phyloP scores from a whole-genome alignment of 1,140 invertebrate species.

The Anoplophora glabripennis region DNA sequence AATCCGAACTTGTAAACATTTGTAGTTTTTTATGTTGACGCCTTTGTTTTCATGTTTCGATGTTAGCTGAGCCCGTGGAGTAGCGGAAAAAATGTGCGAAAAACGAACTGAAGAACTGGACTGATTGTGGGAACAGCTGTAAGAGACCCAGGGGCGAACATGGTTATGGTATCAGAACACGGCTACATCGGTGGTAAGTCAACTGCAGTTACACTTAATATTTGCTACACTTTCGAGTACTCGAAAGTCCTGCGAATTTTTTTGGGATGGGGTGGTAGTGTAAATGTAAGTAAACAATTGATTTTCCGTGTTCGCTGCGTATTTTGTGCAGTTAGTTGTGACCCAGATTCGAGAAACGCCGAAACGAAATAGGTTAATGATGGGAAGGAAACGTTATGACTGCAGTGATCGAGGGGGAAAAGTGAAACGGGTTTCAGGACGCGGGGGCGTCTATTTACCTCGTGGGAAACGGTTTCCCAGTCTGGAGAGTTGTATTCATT shows the following conservation, averaged over 20 bases:
- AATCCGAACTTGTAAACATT: background rate
- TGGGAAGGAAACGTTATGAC: no score
- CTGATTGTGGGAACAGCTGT: background rate
- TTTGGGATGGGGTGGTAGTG: background rate
- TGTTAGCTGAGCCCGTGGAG: background rate
- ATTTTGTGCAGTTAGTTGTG: background rate
- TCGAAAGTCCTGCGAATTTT: background rate
- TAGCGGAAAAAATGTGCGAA: background rate
- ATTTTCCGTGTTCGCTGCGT: background rate
- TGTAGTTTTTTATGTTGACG: background rate
- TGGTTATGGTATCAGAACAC: background rate
- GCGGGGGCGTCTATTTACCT: no score
- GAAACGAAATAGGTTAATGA: no score
- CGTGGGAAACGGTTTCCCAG: no score
- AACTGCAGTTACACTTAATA: background rate
- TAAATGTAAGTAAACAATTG: background rate
- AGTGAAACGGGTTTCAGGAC: no score
- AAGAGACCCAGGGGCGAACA: background rate
- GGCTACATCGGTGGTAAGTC: slow-evolving; percentile 3
- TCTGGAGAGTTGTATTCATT: no score
- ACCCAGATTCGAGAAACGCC: background rate
- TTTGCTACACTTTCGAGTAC: background rate
- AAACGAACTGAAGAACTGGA: background rate
- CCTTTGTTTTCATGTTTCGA: background rate
- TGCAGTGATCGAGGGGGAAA: no score